Evolutionary conservation across 2,888 invertebrate species (phyloP), one percentile per base, ranked within the genome.

Genomic region (Ischnus inquisitorius): DNA sequence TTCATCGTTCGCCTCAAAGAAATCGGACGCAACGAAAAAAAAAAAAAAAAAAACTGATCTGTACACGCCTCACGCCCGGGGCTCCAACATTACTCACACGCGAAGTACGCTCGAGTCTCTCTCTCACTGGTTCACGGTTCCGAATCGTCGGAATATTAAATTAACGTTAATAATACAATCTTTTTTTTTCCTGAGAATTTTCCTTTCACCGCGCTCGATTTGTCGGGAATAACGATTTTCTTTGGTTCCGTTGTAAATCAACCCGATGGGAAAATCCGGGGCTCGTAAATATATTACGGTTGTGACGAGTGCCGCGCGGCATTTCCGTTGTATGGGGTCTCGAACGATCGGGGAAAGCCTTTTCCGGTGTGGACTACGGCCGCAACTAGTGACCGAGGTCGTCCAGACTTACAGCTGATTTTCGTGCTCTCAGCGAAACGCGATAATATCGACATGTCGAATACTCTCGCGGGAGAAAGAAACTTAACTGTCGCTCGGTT

Each of bases 11-110:
- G 67, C 60, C 67, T 67, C 41, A 77, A 25, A 60, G 71, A 74
- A 78, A 78, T 82, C 62, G 64, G 41, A 68, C 3, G 39, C 25
- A 39, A 65, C 22, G 34, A 57, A 19, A 12, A 62, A 51, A 41
- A 65, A 67, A 69, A 80, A 71, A 46, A 25, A 48, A 34, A 14
- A 41, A 48, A 19, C 72, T 78, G 43, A 51, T 82, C 71, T 28
- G 72, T 78, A 82, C 67, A 78, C 68, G 60, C 72, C 68, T 82
- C 78, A 78, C 82, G 78, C 62, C 41, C 10, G 10, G 67, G 12
- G 43, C 22, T 51, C 19, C 62, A 68, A 78, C 65, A 48, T 48
- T 22, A 54, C 69, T 39, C 71, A 39, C 22, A 71, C 22, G 57
- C 54, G 28, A 39, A 79, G 48, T 67, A n/a, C 54, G 25, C n/a